A percentile compares a stretch with the other conserved stretches of the same genome.
phyloP scores from a whole-genome alignment of 2,888 invertebrate species.

The Pristionchus arcanus region DNA sequence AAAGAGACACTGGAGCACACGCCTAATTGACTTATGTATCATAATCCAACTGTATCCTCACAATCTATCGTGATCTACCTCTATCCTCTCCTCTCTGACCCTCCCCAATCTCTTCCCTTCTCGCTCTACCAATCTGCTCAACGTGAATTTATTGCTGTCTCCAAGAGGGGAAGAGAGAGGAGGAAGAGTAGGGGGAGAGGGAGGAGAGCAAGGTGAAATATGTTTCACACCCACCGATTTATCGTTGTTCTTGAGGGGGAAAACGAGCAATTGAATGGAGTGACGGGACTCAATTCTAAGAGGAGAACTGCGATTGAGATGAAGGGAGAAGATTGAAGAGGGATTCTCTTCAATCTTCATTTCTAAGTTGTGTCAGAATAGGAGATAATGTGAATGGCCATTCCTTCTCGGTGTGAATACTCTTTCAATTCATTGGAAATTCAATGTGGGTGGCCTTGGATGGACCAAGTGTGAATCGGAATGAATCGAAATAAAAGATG shows the following conservation, averaged over 20 bases:
- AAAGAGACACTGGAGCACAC: too few relatives aligned
- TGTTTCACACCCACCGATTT: conserved; percentile 40
- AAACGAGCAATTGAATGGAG: conserved; percentile 43
- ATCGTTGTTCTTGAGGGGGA: conserved; percentile 45
- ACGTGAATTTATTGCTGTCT: conserved; percentile 32
- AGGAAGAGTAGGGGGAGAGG: not conserved
- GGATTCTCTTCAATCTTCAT: not conserved
- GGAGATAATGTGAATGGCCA: not conserved
- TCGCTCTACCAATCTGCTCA: conserved; percentile 39
- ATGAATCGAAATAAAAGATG: not conserved
- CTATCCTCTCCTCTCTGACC: not conserved
- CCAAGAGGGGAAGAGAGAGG: not conserved
- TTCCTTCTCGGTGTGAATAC: not conserved
- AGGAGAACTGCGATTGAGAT: not conserved
- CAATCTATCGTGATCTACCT: not conserved
- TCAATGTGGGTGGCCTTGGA: conserved; percentile 48
- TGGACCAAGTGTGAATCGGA: conserved; percentile 36
- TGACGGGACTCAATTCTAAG: conserved; percentile 9
- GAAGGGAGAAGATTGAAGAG: not conserved
- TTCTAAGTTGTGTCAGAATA: not conserved
- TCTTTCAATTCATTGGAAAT: conserved; percentile 15
- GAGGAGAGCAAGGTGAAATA: conserved; percentile 37
- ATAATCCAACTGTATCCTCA: not conserved
- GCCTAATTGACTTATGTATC: not conserved
- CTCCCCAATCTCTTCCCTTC: conserved; percentile 23